Evolutionary conservation across 2,797 vertebrate species (phyloP).

Genomic region (Eospalax fontanierii): DNA sequence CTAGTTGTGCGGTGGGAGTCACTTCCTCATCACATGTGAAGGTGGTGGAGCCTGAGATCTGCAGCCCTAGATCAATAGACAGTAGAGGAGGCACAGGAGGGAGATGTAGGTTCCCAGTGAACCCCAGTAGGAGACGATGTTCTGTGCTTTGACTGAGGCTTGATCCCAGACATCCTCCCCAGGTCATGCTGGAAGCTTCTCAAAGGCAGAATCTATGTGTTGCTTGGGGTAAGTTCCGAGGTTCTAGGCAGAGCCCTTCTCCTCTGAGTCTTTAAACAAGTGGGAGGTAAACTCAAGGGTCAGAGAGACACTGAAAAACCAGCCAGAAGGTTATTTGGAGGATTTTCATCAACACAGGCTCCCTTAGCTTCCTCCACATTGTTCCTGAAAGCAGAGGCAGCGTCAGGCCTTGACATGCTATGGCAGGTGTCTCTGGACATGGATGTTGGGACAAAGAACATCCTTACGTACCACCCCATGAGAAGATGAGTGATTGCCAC

Average conservation of each 20-base stretch:
- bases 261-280: background rate
- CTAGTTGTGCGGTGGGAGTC: background rate
- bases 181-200: background rate
- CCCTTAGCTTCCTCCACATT: background rate
- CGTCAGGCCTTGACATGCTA: background rate
- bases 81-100: too few species aligned
- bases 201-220: background rate
- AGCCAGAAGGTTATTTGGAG: too few species aligned
- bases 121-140: background rate
- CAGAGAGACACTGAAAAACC: background rate
- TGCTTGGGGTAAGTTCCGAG: background rate
- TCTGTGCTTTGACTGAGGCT: background rate
- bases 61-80: background rate
- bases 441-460: background rate
- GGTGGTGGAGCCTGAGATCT: background rate
- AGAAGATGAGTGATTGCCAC: background rate
- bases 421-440: background rate
- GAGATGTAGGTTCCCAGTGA: background rate
- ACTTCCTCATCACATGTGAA: background rate
- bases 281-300: background rate
- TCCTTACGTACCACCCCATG: too few species aligned
- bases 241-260: background rate
- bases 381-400: background rate
- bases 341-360: background rate
- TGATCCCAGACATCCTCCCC: rapidly evolving